Evolutionary conservation across 2,888 invertebrate species (phyloP).

Genomic region (Vandiemenella viatica): DNA sequence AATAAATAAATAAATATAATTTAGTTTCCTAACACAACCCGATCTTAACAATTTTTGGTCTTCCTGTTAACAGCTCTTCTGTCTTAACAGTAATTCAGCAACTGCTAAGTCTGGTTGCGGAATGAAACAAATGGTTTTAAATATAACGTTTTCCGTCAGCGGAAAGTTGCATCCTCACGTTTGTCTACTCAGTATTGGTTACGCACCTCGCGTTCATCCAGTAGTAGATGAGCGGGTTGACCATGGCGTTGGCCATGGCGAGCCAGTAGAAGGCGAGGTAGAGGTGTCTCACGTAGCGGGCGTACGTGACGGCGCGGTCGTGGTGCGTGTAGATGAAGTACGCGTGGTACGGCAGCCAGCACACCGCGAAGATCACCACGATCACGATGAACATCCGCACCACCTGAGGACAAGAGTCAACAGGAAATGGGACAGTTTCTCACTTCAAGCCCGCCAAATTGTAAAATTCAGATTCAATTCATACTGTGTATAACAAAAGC

Average conservation of each 20-base stretch:
- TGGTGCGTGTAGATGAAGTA: slow-evolving; percentile 74
- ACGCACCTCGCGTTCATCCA: slow-evolving; percentile 81
- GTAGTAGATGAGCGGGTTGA: slow-evolving; percentile 82
- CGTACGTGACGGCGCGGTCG: slow-evolving; percentile 45
- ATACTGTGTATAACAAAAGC: too few relatives aligned
- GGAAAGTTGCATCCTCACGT: too few relatives aligned
- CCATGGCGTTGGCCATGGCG: slow-evolving; percentile 87
- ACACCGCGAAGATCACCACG: slow-evolving; percentile 70
- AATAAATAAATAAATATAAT: too few relatives aligned
- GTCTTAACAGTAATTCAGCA: too few relatives aligned
- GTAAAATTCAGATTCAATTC: too few relatives aligned
- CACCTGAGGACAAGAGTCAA: slow-evolving; percentile 40
- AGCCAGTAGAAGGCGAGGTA: slow-evolving; percentile 79
- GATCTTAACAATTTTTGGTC: too few relatives aligned
- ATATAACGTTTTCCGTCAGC: too few relatives aligned
- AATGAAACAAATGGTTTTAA: too few relatives aligned
- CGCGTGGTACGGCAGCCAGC: slow-evolving; percentile 78
- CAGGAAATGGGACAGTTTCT: neutral
- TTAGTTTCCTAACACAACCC: too few relatives aligned
- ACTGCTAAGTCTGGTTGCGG: too few relatives aligned
- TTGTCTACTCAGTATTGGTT: neutral
- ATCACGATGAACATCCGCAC: slow-evolving; percentile 82
- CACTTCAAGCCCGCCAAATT: too few relatives aligned
- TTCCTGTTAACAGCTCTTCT: too few relatives aligned
- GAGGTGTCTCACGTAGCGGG: slow-evolving; percentile 64